phyloP scores from a whole-genome alignment of 2,888 invertebrate genomes.

The Drosophila subquinaria region DNA sequence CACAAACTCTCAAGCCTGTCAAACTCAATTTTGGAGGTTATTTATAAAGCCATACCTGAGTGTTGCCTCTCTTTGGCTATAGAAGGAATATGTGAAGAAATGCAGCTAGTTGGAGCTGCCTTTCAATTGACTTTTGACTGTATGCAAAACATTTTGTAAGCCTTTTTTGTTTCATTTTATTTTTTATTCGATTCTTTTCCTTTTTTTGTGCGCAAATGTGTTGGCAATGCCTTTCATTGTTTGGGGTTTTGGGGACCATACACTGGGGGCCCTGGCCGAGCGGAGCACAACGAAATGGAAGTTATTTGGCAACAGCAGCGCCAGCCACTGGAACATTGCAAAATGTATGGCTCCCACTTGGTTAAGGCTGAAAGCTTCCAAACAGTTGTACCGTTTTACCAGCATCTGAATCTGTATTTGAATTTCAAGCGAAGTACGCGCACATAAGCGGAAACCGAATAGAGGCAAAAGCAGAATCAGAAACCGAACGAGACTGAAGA shows the following conservation, averaged over 20 bases:
- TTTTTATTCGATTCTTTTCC: background rate
- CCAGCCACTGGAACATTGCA: slow-evolving; percentile 51
- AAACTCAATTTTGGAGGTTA: slow-evolving; percentile 66
- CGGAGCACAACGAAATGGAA: slow-evolving; percentile 42
- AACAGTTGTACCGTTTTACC: slow-evolving; percentile 43
- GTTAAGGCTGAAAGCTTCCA: slow-evolving; percentile 51
- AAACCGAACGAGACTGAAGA: background rate
- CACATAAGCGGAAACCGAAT: background rate
- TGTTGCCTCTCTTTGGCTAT: background rate
- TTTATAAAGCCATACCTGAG: slow-evolving; percentile 49
- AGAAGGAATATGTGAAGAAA: slow-evolving; percentile 10
- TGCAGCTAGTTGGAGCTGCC: slow-evolving; percentile 40
- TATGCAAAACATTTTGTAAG: slow-evolving; percentile 45
- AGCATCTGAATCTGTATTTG: slow-evolving; percentile 12
- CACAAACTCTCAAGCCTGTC: slow-evolving; percentile 55
- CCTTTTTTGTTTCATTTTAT: slow-evolving; percentile 16
- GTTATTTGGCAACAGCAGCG: slow-evolving; percentile 43
- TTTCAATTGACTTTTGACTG: slow-evolving; percentile 66
- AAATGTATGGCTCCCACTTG: slow-evolving; percentile 77
- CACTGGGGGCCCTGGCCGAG: slow-evolving; percentile 36
- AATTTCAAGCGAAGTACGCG: slow-evolving; percentile 2
- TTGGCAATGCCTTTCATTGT: slow-evolving; percentile 60
- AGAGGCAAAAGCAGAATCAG: background rate
- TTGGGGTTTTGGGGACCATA: slow-evolving; percentile 27
- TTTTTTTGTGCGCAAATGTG: slow-evolving; percentile 45